Evolutionary conservation across 1,140 invertebrate species (phyloP), one percentile per base, ranked within the genome.

Genomic region (Dolichoris vasculosae): DNA sequence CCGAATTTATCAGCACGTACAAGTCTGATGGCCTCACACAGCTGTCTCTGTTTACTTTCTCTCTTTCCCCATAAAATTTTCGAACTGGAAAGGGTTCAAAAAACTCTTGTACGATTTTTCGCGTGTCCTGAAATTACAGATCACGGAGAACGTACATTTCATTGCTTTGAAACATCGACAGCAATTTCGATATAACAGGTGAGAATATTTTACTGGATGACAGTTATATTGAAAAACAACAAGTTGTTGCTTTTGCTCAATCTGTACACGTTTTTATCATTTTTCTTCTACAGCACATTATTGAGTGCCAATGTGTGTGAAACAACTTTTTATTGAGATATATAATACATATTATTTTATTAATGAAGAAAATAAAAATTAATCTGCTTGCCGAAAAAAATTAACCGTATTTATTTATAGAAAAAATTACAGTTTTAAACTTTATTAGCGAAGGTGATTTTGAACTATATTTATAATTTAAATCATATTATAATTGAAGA

Each of bases 21-120:
- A 23, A 71, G 67, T 71, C 32, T 20, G 40, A 35, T n/a, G 59
- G 2, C 59, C 30, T 63, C 32, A 15, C 32, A 69, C 67, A 46
- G 40, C 71, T 43, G 71, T 30, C 67, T 32, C 63, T 43, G 69
- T 82, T 82, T 71, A 82, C 79, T 82, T 82, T 82, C 79, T 82
- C 79, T 82, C 80, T 82, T 73, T 73, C 80, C n/a, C 40, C 64
- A 1, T 69, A 64, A 43, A 69, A 71, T 81, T 48, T 20, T 64
- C 55, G 8, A n/a, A 32, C 26, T 2, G 13, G 6, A 1, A 26
- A 71, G 23, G 82, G 46, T 79, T 77, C 82, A 48, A 32, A 26
- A 79, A 81, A 81, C 64, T 46, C 75, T 46, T 13, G 40, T 40
- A 15, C 46, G 40, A 48, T 76, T 48, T 48, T n/a, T 48, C 73